Conservation (phyloP, 2,113 vertebrate species). For the Periophthalmus modestus region DNA sequence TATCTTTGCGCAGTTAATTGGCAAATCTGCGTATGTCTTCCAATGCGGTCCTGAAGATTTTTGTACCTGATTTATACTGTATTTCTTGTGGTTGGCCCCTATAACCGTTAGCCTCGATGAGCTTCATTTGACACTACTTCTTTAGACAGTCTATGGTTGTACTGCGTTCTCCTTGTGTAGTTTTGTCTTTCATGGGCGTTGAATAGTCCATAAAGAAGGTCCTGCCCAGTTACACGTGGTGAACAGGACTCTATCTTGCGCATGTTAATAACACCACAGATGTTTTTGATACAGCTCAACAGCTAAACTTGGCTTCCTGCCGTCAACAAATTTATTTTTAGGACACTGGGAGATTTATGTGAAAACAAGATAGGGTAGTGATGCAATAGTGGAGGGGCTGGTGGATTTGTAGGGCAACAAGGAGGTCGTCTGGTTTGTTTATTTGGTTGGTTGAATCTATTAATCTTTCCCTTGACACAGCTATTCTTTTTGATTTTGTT, state of each 20-base stretch:
- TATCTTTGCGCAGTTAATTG: too few species aligned
- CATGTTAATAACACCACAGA: constrained; percentile 17
- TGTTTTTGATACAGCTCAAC: constrained; percentile 12
- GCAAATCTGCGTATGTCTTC: too few species aligned
- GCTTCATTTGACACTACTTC: too few species aligned
- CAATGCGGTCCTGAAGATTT: too few species aligned
- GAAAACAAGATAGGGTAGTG: neutral
- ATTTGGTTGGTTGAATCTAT: neutral
- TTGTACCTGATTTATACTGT: too few species aligned
- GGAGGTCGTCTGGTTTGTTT: neutral
- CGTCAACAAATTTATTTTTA: constrained; percentile 1
- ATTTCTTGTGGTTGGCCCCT: too few species aligned
- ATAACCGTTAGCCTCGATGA: too few species aligned
- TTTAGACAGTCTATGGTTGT: too few species aligned
- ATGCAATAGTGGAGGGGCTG: neutral
- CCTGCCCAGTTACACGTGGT: neutral
- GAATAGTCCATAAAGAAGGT: neutral
- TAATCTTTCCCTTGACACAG: neutral
- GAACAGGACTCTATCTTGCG: neutral
- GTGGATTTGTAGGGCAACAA: neutral
- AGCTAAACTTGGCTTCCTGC: constrained; percentile 3
- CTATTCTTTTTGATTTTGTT: neutral
- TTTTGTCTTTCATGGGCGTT: constrained; percentile 3
- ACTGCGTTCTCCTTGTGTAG: neutral
- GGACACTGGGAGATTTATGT: neutral